phyloP scores from a whole-genome alignment of 1,140 invertebrate genomes.

The Trichonephila inaurata region DNA sequence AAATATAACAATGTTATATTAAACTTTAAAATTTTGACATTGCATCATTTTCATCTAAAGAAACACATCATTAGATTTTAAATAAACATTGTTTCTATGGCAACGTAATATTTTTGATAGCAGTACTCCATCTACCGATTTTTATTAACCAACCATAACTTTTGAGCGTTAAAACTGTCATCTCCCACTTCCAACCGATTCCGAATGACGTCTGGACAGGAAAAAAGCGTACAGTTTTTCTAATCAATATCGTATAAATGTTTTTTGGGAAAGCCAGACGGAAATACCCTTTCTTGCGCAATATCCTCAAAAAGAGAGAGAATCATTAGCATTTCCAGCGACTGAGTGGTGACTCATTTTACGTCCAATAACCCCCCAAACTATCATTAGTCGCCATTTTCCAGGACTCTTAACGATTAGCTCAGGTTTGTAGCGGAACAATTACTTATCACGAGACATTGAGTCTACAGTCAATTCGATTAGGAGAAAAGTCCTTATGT shows the following conservation, averaged over 20 bases:
- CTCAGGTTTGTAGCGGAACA: constrained; percentile 54
- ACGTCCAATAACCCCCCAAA: constrained; percentile 63
- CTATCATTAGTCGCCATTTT: constrained; percentile 60
- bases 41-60: not conserved
- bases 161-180: too few relatives aligned
- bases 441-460: constrained; percentile 65
- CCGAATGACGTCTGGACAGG: not conserved
- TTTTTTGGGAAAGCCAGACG: not conserved
- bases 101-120: too few relatives aligned
- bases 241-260: constrained; percentile 26
- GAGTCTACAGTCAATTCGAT: constrained; percentile 59
- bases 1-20: too few relatives aligned
- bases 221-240: not conserved
- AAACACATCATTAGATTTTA: not conserved
- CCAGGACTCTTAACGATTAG: constrained; percentile 70
- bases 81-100: too few relatives aligned
- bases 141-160: too few relatives aligned
- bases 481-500: constrained; percentile 45
- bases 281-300: constrained; percentile 43
- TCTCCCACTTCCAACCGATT: not conserved
- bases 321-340: constrained; percentile 56
- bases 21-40: too few relatives aligned
- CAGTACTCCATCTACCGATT: too few relatives aligned
- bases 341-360: constrained; percentile 52
- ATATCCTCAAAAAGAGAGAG: not conserved